Evolutionary conservation across 2,797 vertebrate genomes (phyloP).

Genomic region (Cossypha caffra): DNA sequence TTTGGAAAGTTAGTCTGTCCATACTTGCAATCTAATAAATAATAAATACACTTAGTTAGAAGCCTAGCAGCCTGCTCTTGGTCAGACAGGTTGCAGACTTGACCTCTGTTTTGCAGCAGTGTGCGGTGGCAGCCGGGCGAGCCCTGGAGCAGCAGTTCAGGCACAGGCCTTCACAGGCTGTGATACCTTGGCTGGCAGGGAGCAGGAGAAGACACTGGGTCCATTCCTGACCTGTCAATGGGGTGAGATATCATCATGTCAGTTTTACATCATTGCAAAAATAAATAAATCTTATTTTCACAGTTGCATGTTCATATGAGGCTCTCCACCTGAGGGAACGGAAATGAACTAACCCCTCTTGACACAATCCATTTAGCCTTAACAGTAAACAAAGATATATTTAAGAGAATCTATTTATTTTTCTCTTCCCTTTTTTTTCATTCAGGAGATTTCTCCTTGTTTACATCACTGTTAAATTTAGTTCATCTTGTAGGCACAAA

Average conservation of each 20-base stretch:
- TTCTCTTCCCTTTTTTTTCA: neutral
- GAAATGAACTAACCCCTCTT: neutral
- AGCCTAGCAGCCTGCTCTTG: neutral
- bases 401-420: neutral
- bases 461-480: neutral
- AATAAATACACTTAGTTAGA: neutral
- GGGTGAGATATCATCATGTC: fast-evolving
- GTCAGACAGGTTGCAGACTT: neutral
- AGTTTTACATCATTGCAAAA: neutral
- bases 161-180: neutral
- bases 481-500: neutral
- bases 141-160: neutral
- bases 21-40: neutral
- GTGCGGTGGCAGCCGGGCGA: neutral
- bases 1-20: neutral
- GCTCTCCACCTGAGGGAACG: neutral
- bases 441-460: neutral
- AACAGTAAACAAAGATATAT: neutral
- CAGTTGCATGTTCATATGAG: fast-evolving
- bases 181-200: neutral
- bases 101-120: neutral
- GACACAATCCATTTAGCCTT: neutral
- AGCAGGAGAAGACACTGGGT: neutral
- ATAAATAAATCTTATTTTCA: neutral
- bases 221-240: neutral